phyloP scores from a whole-genome alignment of 2,113 vertebrate species.

The Scytalopus superciliaris region DNA sequence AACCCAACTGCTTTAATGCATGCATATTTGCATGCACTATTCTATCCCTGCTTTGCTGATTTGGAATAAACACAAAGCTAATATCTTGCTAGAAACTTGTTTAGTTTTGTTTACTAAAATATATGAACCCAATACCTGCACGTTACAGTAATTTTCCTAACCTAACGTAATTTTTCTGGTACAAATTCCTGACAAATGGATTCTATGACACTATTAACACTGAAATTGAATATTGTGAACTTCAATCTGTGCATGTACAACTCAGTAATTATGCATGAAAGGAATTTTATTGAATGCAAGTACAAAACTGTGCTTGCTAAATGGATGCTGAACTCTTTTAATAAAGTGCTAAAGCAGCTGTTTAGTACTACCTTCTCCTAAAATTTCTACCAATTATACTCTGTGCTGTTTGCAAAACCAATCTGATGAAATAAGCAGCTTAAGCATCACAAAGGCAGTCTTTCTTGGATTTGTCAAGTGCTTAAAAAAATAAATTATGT shows the following conservation, averaged over 20 bases:
- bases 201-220: slow-evolving; percentile 63
- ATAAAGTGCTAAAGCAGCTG: slow-evolving; percentile 53
- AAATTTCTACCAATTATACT: slow-evolving; percentile 56
- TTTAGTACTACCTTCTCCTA: slow-evolving; percentile 62
- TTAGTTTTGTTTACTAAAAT: slow-evolving; percentile 64
- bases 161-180: slow-evolving; percentile 41
- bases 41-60: slow-evolving; percentile 49
- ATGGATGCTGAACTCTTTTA: slow-evolving; percentile 6
- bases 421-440: slow-evolving; percentile 62
- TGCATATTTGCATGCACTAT: slow-evolving; percentile 77
- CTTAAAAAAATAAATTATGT: slow-evolving; percentile 85
- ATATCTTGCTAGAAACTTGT: slow-evolving; percentile 52
- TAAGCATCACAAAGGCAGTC: slow-evolving; percentile 69
- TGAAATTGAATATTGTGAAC: slow-evolving; percentile 10
- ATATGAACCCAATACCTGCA: slow-evolving; percentile 53
- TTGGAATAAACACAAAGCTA: slow-evolving; percentile 47
- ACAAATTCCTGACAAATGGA: slow-evolving; percentile 39
- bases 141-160: slow-evolving; percentile 67
- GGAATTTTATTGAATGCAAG: slow-evolving; percentile 58
- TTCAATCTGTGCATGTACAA: slow-evolving; percentile 73
- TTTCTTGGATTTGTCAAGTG: slow-evolving; percentile 74
- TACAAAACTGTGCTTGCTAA: slow-evolving; percentile 52
- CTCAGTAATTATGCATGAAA: slow-evolving; percentile 78
- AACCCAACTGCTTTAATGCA: slow-evolving; percentile 64
- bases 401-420: slow-evolving; percentile 59